Evolutionary conservation across 2,113 vertebrate species (phyloP).

Genomic region (Chaetura pelagica): DNA sequence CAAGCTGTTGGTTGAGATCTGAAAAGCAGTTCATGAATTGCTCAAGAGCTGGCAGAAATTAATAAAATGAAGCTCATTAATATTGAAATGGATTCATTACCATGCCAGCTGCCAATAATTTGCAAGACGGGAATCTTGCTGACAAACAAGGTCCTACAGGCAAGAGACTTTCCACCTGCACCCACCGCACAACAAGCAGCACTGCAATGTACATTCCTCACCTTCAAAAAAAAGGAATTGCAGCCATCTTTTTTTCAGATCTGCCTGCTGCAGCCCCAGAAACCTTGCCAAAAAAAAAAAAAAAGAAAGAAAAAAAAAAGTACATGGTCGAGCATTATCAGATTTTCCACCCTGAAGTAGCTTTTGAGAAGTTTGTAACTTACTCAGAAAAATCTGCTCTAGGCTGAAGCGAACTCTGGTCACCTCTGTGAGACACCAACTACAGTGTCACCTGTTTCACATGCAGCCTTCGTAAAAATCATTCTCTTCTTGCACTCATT

Average conservation of each 20-base stretch:
- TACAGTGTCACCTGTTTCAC: rapidly evolving
- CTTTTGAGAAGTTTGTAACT: background rate
- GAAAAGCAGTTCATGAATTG: conserved; percentile 70
- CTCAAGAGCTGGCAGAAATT: conserved; percentile 76
- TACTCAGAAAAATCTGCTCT: background rate
- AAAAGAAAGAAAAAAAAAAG: background rate
- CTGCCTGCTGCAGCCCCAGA: background rate
- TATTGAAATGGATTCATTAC: conserved; percentile 79
- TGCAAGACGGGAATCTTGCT: conserved; percentile 62
- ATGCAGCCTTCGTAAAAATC: background rate
- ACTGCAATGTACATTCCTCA: background rate
- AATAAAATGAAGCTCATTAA: conserved; percentile 77
- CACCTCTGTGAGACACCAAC: background rate
- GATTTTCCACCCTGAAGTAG: background rate
- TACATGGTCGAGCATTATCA: rapidly evolving
- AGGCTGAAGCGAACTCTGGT: background rate
- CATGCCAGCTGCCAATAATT: conserved; percentile 76
- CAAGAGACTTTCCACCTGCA: conserved; percentile 67
- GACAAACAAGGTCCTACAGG: conserved; percentile 63
- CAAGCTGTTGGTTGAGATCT: conserved; percentile 60
- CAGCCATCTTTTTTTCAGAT: background rate
- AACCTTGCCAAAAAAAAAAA: background rate
- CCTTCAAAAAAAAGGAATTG: background rate
- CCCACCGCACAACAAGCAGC: background rate
- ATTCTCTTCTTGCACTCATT: background rate